These are phyloP conservation scores for Andinoacara biseriatus DNA, from an alignment of 2,113 vertebrate species.

Conservation along the genomic window DNA sequence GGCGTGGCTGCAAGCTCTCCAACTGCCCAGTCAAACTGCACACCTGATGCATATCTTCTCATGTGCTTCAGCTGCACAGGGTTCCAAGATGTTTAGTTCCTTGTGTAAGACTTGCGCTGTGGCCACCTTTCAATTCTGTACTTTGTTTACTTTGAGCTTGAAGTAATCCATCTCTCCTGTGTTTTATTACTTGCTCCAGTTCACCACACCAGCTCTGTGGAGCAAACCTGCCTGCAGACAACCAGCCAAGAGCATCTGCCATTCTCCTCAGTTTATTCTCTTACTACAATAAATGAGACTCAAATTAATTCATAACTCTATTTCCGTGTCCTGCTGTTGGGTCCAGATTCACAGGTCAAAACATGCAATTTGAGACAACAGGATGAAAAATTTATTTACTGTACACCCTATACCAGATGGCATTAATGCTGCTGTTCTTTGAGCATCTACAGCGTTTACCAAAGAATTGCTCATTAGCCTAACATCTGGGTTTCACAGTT, in stretches of 20 bases:
- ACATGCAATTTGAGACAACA: background rate
- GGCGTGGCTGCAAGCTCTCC: background rate
- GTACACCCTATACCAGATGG: conserved; percentile 11
- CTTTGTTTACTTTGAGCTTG: background rate
- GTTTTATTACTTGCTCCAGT: background rate
- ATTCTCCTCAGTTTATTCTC: background rate
- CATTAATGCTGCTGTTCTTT: conserved; percentile 26
- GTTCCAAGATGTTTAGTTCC: background rate
- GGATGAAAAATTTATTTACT: background rate
- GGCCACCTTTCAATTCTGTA: background rate
- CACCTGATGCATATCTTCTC: background rate
- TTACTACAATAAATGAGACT: background rate
- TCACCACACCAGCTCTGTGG: background rate
- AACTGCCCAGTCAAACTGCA: accelerated
- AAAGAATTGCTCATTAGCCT: conserved; percentile 36
- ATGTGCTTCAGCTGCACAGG: background rate
- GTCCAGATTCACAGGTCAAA: background rate
- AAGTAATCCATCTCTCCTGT: background rate
- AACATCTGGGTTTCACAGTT: conserved; percentile 41
- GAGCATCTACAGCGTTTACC: conserved; percentile 31
- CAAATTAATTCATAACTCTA: background rate
- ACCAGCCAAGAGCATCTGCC: background rate
- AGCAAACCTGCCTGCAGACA: background rate
- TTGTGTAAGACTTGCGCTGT: accelerated
- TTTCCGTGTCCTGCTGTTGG: background rate